phyloP scores from a whole-genome alignment of 2,888 invertebrate genomes.

The Papilio elwesi region DNA sequence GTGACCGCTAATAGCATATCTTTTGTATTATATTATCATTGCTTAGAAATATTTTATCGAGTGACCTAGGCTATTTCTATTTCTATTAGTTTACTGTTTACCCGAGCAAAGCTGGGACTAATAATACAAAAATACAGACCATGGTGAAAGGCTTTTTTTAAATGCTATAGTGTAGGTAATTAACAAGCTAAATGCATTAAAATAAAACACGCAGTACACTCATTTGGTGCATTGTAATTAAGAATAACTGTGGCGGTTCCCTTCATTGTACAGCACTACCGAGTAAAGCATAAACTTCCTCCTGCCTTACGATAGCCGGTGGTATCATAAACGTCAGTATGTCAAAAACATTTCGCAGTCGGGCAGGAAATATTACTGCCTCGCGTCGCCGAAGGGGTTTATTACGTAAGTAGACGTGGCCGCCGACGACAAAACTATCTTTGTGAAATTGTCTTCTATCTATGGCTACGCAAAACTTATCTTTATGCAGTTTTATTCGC shows the following conservation, averaged over 20 bases:
- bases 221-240: conserved; percentile 6
- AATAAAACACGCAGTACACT: conserved; percentile 5
- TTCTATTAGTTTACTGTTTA: no score
- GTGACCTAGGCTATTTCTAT: no score
- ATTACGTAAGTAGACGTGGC: conserved; percentile 28
- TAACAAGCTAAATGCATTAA: conserved; percentile 13
- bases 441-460: conserved; percentile 31
- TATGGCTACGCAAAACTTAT: not conserved
- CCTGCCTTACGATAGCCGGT: conserved; percentile 18
- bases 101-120: no score
- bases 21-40: no score
- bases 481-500: conserved; percentile 5
- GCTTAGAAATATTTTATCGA: no score
- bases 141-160: no score
- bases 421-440: conserved; percentile 22
- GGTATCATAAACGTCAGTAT: conserved; percentile 33
- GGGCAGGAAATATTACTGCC: conserved; percentile 31
- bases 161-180: not conserved
- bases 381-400: conserved; percentile 36
- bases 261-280: not conserved
- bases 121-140: no score
- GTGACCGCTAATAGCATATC: no score
- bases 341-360: conserved; percentile 33
- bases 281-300: not conserved
- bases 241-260: conserved; percentile 5